Conservation (phyloP, 2,888 invertebrate species). For the Luperina testacea region DNA sequence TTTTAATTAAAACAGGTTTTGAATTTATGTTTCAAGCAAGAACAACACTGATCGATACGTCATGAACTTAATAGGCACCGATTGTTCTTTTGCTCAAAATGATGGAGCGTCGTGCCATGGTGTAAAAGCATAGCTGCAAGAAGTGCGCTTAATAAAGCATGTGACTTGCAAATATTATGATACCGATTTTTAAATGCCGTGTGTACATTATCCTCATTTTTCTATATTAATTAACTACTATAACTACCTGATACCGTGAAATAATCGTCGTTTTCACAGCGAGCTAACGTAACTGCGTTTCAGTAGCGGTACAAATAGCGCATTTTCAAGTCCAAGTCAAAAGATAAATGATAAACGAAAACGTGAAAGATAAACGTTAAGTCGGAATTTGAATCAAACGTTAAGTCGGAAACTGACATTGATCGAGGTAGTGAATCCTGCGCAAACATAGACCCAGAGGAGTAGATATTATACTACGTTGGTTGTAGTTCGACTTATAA, state of each 20-base stretch:
- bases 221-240: conserved; percentile 6
- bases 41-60: background rate
- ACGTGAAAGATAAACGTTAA: background rate
- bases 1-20: background rate
- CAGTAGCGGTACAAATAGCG: background rate
- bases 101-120: background rate
- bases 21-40: background rate
- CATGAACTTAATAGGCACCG: background rate
- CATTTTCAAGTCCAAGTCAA: background rate
- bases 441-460: background rate
- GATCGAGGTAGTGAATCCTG: background rate
- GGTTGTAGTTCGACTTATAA: background rate
- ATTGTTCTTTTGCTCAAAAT: background rate
- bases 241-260: conserved; percentile 5
- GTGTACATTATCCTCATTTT: conserved; percentile 35
- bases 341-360: background rate
- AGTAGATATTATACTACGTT: background rate
- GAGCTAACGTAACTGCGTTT: background rate
- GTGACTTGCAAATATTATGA: background rate
- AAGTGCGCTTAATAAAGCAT: too few relatives aligned
- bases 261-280: conserved; percentile 31
- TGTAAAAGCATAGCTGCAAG: too few relatives aligned
- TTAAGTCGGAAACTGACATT: background rate
- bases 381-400: background rate
- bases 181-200: background rate